phyloP scores from a whole-genome alignment of 2,797 vertebrate species.

The Denticeps clupeoides region DNA sequence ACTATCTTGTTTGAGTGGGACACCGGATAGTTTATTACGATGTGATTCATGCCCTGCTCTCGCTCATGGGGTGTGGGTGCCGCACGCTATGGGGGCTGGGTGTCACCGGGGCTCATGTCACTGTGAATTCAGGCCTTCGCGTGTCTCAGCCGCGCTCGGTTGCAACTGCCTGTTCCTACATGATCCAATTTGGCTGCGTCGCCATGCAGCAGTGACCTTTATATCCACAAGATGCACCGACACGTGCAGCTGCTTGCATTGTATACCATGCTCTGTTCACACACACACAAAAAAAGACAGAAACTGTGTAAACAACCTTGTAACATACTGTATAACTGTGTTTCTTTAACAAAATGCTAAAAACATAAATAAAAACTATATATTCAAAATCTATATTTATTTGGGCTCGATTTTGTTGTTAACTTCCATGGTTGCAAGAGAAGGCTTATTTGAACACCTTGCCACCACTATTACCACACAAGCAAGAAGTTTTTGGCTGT shows the following conservation, averaged over 20 bases:
- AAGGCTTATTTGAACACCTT: conserved; percentile 11
- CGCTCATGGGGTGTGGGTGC: too few species aligned
- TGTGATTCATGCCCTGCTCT: too few species aligned
- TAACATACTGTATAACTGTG: conserved; percentile 52
- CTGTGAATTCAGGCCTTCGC: too few species aligned
- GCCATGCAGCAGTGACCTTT: too few species aligned
- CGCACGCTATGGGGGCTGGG: too few species aligned
- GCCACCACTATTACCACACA: conserved; percentile 39
- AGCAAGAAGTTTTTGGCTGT: conserved; percentile 65
- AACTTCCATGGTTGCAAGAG: conserved; percentile 1
- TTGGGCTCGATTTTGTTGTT: conserved; percentile 45
- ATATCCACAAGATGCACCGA: too few species aligned
- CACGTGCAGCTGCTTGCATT: conserved; percentile 37
- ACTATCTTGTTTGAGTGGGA: conserved; percentile 60
- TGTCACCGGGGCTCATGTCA: too few species aligned
- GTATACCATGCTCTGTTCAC: conserved; percentile 37
- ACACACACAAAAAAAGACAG: too few species aligned
- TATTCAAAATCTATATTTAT: conserved; percentile 41
- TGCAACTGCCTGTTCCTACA: too few species aligned
- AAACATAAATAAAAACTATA: conserved; percentile 62
- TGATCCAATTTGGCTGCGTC: too few species aligned
- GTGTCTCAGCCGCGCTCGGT: too few species aligned
- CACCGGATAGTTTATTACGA: too few species aligned
- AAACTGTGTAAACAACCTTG: conserved; percentile 41
- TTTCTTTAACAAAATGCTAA: conserved; percentile 61